Evolutionary conservation across 2,113 vertebrate genomes (phyloP).

Genomic region (Mionectes macconnelli): DNA sequence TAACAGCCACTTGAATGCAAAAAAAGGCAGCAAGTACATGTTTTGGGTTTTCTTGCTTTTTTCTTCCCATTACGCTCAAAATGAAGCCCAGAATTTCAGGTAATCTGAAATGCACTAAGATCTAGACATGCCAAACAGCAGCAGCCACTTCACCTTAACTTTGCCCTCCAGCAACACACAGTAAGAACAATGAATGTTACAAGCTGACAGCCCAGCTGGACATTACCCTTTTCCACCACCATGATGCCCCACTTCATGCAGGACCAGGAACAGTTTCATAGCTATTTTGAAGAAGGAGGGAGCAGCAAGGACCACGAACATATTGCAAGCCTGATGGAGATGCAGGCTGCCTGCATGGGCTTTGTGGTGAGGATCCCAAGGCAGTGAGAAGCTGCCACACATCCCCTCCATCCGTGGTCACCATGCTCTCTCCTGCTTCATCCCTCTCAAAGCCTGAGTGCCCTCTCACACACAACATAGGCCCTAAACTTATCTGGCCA

Average conservation of each 20-base stretch:
- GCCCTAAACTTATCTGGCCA: not conserved
- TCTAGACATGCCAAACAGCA: not conserved
- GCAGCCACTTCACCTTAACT: not conserved
- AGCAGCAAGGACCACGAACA: not conserved
- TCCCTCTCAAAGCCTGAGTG: not conserved
- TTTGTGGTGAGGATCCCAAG: not conserved
- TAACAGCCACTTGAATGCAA: not conserved
- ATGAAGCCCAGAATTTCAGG: not conserved
- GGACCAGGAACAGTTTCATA: not conserved
- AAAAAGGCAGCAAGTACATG: not conserved
- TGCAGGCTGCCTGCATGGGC: not conserved
- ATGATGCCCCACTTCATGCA: not conserved
- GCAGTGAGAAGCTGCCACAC: not conserved
- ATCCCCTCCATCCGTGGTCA: fast-evolving
- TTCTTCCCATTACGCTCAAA: not conserved
- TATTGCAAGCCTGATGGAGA: not conserved
- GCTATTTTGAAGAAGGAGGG: not conserved
- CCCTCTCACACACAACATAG: not conserved
- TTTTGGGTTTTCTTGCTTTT: not conserved
- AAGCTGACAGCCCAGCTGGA: not conserved
- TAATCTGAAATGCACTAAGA: not conserved
- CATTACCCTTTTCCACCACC: not conserved
- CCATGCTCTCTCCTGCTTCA: not conserved
- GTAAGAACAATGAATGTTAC: not conserved
- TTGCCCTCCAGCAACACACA: not conserved